phyloP scores from a whole-genome alignment of 2,113 vertebrate genomes.

The Rousettus leschenaultii region DNA sequence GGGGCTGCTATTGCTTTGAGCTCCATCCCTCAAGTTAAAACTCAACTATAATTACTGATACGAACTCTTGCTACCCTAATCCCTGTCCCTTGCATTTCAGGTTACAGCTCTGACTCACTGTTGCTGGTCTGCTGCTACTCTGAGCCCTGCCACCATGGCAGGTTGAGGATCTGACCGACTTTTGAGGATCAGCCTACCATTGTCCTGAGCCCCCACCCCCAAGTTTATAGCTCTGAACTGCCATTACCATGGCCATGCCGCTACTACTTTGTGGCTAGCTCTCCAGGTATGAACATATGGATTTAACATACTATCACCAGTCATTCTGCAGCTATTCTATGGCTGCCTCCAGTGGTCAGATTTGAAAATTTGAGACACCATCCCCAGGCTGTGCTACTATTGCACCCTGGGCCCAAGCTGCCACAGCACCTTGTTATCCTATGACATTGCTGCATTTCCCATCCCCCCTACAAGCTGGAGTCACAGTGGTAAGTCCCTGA shows the following conservation, averaged over 20 bases:
- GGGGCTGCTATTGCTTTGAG: not conserved
- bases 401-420: not conserved
- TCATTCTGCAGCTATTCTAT: not conserved
- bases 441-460: not conserved
- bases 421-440: not conserved
- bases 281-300: not conserved
- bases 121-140: not conserved
- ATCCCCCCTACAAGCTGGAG: not conserved
- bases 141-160: not conserved
- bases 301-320: not conserved
- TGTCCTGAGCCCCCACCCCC: not conserved
- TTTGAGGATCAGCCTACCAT: not conserved
- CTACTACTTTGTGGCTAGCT: not conserved
- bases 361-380: not conserved
- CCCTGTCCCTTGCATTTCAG: not conserved
- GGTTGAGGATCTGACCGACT: not conserved
- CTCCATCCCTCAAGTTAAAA: not conserved
- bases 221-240: not conserved
- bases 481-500: not conserved
- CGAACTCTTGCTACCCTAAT: not conserved
- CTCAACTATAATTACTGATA: not conserved
- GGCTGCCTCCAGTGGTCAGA: not conserved
- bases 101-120: not conserved
- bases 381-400: not conserved
- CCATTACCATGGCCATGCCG: not conserved